A percentile compares a stretch with the other conserved stretches of the same genome.
Evolutionary conservation across 2,113 vertebrate species (phyloP).

Genomic region (Lucifuga dentata): DNA sequence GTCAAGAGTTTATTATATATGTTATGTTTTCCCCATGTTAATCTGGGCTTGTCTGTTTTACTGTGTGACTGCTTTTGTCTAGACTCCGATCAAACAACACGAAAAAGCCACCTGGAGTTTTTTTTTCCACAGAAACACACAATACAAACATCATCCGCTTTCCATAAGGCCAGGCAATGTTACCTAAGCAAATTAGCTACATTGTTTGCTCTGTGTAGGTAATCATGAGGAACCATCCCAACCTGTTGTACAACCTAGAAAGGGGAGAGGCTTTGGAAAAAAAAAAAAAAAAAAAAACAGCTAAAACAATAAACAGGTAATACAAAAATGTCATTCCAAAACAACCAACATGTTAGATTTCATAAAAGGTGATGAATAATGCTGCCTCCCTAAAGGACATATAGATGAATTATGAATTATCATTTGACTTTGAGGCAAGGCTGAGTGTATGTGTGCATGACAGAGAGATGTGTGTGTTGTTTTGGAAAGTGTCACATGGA

Average conservation of each 20-base stretch:
- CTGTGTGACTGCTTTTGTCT: conserved; percentile 18
- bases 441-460: neutral
- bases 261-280: neutral
- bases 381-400: neutral
- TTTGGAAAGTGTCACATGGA: conserved; percentile 30
- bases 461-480: neutral
- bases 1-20: neutral
- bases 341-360: neutral
- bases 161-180: conserved; percentile 41
- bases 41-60: neutral
- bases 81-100: conserved; percentile 33
- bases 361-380: neutral
- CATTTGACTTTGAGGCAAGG: conserved; percentile 8
- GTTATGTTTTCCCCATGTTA: neutral
- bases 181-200: conserved; percentile 39
- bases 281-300: no score
- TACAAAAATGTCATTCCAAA: neutral
- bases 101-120: conserved; percentile 49
- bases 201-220: conserved; percentile 46
- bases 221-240: conserved; percentile 26
- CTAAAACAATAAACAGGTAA: no score
- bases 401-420: neutral
- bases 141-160: conserved; percentile 50
- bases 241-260: conserved; percentile 30
- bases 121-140: conserved; percentile 20